phyloP scores from a whole-genome alignment of 2,113 vertebrate genomes.

The Dicaeum eximium region DNA sequence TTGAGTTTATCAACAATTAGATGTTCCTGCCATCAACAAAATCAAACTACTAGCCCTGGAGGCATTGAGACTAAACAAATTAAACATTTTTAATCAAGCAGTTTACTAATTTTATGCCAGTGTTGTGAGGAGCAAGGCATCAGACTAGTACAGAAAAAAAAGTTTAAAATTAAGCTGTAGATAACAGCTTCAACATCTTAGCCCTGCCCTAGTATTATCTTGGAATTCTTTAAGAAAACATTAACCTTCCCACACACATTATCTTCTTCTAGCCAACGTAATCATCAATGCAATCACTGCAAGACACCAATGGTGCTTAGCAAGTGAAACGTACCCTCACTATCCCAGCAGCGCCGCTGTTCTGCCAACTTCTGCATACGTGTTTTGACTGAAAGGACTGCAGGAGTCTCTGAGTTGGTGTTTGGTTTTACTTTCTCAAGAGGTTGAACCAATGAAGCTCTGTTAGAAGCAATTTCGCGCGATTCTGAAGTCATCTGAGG shows the following conservation, averaged over 20 bases:
- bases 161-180: neutral
- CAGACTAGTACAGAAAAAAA: neutral
- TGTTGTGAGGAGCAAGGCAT: neutral
- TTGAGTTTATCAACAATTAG: neutral
- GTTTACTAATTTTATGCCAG: neutral
- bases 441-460: neutral
- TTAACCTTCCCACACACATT: neutral
- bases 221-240: neutral
- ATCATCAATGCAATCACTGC: neutral
- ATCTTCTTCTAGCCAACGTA: neutral
- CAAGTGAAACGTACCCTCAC: slow-evolving; percentile 37
- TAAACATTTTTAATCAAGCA: neutral
- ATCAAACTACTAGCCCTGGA: neutral
- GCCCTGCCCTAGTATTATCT: neutral
- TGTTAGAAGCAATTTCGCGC: neutral
- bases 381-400: slow-evolving; percentile 75
- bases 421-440: slow-evolving; percentile 7
- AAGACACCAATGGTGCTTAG: neutral
- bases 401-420: neutral
- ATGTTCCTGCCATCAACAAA: neutral
- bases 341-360: slow-evolving; percentile 87
- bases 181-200: neutral
- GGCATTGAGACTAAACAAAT: neutral
- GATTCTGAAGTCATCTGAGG: slow-evolving; percentile 69
- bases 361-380: slow-evolving; percentile 87